Evolutionary conservation across 1,140 invertebrate species (phyloP).

Genomic region (Carcinoscorpius rotundicauda): DNA sequence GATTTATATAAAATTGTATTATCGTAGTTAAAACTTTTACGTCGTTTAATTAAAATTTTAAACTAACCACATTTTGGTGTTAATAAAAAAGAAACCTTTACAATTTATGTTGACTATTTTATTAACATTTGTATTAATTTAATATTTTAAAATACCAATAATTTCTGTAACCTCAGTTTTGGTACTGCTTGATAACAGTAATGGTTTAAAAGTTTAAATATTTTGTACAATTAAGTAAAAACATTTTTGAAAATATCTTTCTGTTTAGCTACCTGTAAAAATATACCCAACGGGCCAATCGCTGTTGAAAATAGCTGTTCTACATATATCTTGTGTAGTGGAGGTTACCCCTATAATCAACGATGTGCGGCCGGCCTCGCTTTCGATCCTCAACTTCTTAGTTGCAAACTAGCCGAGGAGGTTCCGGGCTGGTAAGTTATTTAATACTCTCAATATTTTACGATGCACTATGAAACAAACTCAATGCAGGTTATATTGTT

Average conservation of each 20-base stretch:
- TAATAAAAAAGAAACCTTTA: background rate
- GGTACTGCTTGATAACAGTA: background rate
- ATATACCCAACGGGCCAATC: constrained; percentile 56
- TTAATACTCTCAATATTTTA: background rate
- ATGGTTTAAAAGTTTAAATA: background rate
- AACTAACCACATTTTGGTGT: background rate
- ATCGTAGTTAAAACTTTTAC: too few relatives aligned
- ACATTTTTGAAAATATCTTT: constrained; percentile 9
- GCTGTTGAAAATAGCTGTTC: constrained; percentile 77
- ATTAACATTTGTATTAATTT: background rate
- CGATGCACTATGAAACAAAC: too few relatives aligned
- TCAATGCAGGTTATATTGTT: too few relatives aligned
- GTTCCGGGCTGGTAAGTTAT: constrained; percentile 17
- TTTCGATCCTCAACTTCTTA: constrained; percentile 62
- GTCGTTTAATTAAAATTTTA: too few relatives aligned
- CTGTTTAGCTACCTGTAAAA: constrained; percentile 65
- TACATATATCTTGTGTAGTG: constrained; percentile 82
- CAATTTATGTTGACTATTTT: background rate
- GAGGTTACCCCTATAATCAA: constrained; percentile 78
- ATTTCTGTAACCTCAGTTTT: background rate
- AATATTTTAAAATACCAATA: background rate
- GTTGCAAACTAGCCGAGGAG: constrained; percentile 43
- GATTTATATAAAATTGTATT: too few relatives aligned
- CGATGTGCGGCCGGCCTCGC: constrained; percentile 81
- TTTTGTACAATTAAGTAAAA: too few relatives aligned